These are phyloP conservation scores for Cromileptes altivelis DNA, from an alignment of 2,113 vertebrate species.

Conservation along the genomic window DNA sequence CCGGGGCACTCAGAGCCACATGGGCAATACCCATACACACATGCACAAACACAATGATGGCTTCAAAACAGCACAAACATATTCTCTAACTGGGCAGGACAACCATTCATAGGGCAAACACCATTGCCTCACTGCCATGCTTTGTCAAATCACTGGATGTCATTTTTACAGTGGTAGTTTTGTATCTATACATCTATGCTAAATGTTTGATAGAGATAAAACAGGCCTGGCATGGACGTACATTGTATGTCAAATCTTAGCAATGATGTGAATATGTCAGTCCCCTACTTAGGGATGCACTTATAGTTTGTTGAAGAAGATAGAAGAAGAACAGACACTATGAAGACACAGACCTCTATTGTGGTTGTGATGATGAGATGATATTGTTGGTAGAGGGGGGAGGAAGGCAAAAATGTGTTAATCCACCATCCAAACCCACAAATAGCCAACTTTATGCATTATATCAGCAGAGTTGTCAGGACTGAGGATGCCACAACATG, in stretches of 20 bases:
- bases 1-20: neutral
- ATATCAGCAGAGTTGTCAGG: too few species aligned
- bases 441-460: too few species aligned
- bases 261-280: neutral
- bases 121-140: neutral
- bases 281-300: neutral
- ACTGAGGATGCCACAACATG: too few species aligned
- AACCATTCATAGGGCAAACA: neutral
- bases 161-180: neutral
- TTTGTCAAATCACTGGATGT: conserved; percentile 1
- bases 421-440: too few species aligned
- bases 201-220: conserved; percentile 4
- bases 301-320: neutral
- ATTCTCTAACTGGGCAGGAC: conserved; percentile 4
- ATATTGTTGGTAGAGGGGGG: too few species aligned
- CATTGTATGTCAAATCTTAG: neutral
- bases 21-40: neutral
- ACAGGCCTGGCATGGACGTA: neutral
- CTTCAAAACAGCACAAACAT: conserved; percentile 13
- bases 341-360: too few species aligned
- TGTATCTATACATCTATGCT: neutral
- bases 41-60: neutral
- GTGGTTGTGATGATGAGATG: too few species aligned
- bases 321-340: neutral
- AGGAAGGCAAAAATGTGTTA: too few species aligned